These are phyloP conservation scores for Coregonus clupeaformis DNA, from an alignment of 2,113 vertebrate species.

Conservation along the genomic window DNA sequence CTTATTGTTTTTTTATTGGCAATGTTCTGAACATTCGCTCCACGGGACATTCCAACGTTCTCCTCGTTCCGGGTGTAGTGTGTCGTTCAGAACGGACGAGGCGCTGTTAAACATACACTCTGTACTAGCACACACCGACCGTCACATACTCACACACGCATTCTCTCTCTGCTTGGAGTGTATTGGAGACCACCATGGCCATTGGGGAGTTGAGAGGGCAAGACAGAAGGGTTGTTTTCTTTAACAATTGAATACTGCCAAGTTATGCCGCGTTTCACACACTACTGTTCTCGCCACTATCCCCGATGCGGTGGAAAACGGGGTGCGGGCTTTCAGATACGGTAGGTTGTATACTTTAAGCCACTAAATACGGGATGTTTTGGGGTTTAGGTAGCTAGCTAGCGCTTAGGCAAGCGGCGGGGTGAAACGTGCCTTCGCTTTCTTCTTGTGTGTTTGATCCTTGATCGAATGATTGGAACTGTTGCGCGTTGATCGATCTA, in stretches of 20 bases:
- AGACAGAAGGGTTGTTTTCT: constrained; percentile 56
- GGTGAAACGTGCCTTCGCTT: constrained; percentile 1
- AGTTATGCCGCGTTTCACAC: constrained; percentile 62
- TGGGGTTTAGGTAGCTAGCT: background rate
- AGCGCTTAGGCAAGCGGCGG: background rate
- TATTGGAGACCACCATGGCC: constrained; percentile 64
- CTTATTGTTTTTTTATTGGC: too few species aligned
- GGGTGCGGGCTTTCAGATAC: constrained; percentile 69
- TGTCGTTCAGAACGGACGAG: background rate
- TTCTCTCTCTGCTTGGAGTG: constrained; percentile 49
- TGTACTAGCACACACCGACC: constrained; percentile 6
- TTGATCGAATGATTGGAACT: background rate
- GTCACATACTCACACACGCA: background rate
- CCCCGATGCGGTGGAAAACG: constrained; percentile 71
- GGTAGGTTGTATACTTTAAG: constrained; percentile 60
- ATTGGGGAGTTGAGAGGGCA: constrained; percentile 68
- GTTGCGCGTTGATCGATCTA: too few species aligned
- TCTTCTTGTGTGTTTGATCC: background rate
- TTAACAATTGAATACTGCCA: constrained; percentile 48
- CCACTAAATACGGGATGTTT: background rate
- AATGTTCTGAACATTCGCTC: too few species aligned
- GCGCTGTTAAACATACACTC: background rate
- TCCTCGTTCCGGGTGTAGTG: background rate
- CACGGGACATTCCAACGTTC: too few species aligned
- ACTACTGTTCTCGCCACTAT: constrained; percentile 62